phyloP scores from a whole-genome alignment of 53 echinoderm and acorn worm species.

The Temnopleurus reevesii region DNA sequence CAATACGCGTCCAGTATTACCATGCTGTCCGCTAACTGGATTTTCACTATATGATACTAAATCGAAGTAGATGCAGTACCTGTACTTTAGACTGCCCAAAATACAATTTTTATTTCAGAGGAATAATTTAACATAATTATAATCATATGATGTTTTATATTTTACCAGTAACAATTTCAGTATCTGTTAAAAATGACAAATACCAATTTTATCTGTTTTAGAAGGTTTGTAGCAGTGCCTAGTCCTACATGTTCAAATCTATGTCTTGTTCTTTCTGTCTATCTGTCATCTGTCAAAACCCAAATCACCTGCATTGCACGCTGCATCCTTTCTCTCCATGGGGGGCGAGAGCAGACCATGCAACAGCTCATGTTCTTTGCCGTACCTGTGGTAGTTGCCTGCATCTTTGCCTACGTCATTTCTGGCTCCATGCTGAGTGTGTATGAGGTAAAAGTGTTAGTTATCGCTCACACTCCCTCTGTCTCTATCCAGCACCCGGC shows the following conservation, averaged over 20 bases:
- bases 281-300: background rate
- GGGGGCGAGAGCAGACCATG: constrained; percentile 62
- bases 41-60: too few species aligned
- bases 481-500: background rate
- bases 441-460: constrained; percentile 82
- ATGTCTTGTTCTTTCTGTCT: constrained; percentile 20
- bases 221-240: constrained; percentile 26
- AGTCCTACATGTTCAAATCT: background rate
- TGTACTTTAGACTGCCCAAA: too few species aligned
- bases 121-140: too few species aligned
- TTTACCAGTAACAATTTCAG: too few species aligned
- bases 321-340: constrained; percentile 33
- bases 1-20: too few species aligned
- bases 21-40: too few species aligned
- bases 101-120: too few species aligned
- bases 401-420: constrained; percentile 91
- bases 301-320: background rate
- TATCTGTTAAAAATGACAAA: too few species aligned
- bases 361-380: constrained; percentile 85
- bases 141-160: too few species aligned
- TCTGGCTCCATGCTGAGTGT: constrained; percentile 81
- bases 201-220: too few species aligned
- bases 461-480: constrained; percentile 20
- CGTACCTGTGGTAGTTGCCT: constrained; percentile 86
- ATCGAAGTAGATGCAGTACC: too few species aligned